Base-by-base conservation (phyloP, 2,113 vertebrate genomes). In the Tyto alba region DNA sequence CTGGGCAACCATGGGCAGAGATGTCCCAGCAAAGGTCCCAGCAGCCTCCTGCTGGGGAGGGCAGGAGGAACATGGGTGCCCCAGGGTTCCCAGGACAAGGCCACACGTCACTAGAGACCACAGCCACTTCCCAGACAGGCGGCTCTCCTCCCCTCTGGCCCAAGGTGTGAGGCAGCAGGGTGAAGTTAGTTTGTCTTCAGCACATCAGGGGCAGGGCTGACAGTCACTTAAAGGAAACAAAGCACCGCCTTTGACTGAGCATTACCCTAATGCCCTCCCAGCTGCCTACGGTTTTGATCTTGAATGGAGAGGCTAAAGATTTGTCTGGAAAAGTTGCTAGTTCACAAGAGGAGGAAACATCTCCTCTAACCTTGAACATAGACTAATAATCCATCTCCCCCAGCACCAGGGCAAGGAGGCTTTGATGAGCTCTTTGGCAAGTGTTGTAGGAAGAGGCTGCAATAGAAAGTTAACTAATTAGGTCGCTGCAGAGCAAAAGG, bases 391-490 rank as follows among this genome's bases (percentile, higher is more conserved):
- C 67, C 30, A 3, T 40, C 60, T 88, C 74, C 73, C 91, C 45
- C 88, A 76, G 87, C 0, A 0, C 41, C 1, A 1, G 71, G 80
- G 48, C 90, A 63, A 11, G 29, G 82, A 93, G 76, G 78, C 96
- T 96, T 87, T 96, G 92, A 94, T 88, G 78, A 96, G 79, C 52
- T 88, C 63, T 73, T 87, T 87, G 87, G 91, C 93, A 95, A 88
- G 62, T 23, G 56, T 78, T 56, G 36, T 38, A 93, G 72, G 80
- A 97, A 94, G 88, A 94, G n/a, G 77, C 71, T 96, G 63, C 88
- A 90, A 57, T 3, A 50, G 72, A 64, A 96, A 91, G 93, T 96
- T 94, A 95, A 89, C 56, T 89, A 96, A 96, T 94, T 93, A 93
- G 94, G 88, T 93, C 12, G 6, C 38, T 88, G 74, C 66, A 90